These are phyloP conservation scores for Aromia moschata DNA, from an alignment of 2,888 invertebrate genomes.

Conservation along the genomic window DNA sequence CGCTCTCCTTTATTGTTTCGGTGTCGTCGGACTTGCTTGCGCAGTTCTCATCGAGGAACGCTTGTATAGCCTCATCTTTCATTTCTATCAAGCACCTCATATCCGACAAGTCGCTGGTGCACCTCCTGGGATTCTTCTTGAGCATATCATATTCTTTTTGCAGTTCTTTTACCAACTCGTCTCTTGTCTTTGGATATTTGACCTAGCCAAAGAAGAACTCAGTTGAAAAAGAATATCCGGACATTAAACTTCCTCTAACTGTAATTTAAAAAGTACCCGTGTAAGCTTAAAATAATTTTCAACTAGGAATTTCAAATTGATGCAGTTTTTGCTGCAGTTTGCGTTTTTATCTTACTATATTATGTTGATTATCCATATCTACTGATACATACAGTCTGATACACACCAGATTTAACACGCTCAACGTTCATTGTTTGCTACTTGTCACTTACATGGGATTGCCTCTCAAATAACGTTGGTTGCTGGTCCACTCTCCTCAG, in stretches of 20 bases:
- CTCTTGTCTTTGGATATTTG: slow-evolving; percentile 54
- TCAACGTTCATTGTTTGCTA: no score
- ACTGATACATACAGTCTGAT: no score
- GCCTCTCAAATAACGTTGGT: slow-evolving; percentile 76
- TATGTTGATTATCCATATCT: no score
- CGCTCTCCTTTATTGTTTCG: slow-evolving; percentile 39
- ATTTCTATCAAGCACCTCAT: slow-evolving; percentile 61
- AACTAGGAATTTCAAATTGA: no score
- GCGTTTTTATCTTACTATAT: no score
- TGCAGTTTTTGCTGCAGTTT: no score
- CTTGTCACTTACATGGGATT: slow-evolving; percentile 70
- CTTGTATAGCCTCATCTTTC: slow-evolving; percentile 63
- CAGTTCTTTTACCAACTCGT: slow-evolving; percentile 52
- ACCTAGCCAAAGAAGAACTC: slow-evolving; percentile 46
- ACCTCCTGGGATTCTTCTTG: slow-evolving; percentile 44
- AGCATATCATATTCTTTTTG: slow-evolving; percentile 47
- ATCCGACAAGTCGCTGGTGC: slow-evolving; percentile 52
- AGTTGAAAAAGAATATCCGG: no score
- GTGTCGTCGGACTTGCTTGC: slow-evolving; percentile 37
- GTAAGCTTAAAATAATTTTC: no score
- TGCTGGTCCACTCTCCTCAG: slow-evolving; percentile 74
- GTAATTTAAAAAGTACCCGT: no score
- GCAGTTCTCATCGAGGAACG: slow-evolving; percentile 59
- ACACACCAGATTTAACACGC: no score
- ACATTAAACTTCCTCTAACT: no score